Percentiles rank a stretch among this genome's conserved stretches.
Conservation (phyloP, 1,140 invertebrate species). For the Ceratoteleas bidentatus region DNA sequence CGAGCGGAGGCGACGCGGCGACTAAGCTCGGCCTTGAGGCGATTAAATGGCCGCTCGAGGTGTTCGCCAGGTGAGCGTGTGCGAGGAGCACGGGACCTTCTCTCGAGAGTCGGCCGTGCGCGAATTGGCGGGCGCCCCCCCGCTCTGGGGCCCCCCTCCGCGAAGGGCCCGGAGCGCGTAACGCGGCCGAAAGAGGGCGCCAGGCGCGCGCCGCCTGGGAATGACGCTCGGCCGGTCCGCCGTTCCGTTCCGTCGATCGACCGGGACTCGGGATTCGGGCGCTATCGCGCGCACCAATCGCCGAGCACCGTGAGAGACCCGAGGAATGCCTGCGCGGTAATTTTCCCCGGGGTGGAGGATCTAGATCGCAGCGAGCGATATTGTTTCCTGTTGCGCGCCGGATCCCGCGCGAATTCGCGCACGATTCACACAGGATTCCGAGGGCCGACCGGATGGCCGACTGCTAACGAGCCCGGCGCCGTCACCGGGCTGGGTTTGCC, state of each 20-base stretch:
- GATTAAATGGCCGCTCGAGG: constrained; percentile 72
- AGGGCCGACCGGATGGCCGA: constrained; percentile 7
- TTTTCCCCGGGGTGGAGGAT: constrained; percentile 31
- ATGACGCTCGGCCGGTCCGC: neutral
- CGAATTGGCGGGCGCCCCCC: constrained; percentile 22
- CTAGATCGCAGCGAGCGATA: constrained; percentile 40
- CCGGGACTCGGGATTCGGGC: constrained; percentile 44
- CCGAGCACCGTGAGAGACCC: constrained; percentile 54
- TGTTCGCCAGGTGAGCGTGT: constrained; percentile 61
- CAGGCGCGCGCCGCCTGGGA: constrained; percentile 25
- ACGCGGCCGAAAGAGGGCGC: constrained; percentile 50
- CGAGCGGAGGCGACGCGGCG: constrained; percentile 61
- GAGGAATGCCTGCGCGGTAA: constrained; percentile 28
- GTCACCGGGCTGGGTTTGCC: neutral
- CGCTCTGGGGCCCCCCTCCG: constrained; percentile 39
- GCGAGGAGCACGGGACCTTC: constrained; percentile 59
- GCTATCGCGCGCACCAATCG: constrained; percentile 35
- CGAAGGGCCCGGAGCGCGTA: constrained; percentile 69
- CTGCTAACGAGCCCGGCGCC: constrained; percentile 8
- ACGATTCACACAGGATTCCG: constrained; percentile 52
- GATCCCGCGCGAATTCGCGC: constrained; percentile 31
- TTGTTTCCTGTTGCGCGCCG: constrained; percentile 44
- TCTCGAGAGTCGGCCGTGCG: too few species aligned
- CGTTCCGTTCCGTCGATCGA: too few species aligned
- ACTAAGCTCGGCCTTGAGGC: constrained; percentile 73